Evolutionary conservation across 1,140 invertebrate species (phyloP), one percentile per base, ranked within the genome.

Genomic region (Periplaneta americana): DNA sequence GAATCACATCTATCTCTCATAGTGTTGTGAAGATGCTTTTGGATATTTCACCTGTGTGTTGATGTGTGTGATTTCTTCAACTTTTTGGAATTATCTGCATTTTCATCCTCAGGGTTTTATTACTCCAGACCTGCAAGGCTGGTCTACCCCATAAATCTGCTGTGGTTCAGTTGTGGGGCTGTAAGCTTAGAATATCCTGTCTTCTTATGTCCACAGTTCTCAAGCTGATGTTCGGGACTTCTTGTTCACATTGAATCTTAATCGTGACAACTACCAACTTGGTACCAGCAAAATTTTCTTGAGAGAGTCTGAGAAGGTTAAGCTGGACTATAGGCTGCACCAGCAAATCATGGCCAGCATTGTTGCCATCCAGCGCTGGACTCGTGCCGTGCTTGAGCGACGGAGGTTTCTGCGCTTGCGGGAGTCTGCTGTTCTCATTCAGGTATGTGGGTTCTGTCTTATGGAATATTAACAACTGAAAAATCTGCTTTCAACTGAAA

Each of bases 311-410:
- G 97, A 98, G 87, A 98, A 98, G 87, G 92, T 97, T 83, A 95
- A 96, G 87, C 87, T 99, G 66, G 97, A 99, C 86, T 96, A 96
- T 85, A 92, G 95, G 81, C 89, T 99, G 35, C 97, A 99, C 88
- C 94, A 97, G 86, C 96, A 97, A 85, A 98, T 99, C 82, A 96
- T 99, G 91, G 93, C 95, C 32, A 94, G 95, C 79, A 98, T 99
- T 84, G 93, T 98, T 66, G 94, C 93, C 1, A 95, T 99, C 83
- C 98, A 99, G 88, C 90, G 96, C 79, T 98, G 97, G 97, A 97
- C 97, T 87, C 91, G 97, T 74, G 93, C 95, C 0, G 92, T 94
- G 84, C 88, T 97, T 34, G 95, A 97, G 85, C 88, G 96, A 57
- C 88, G 93, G 81, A 91, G 93, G 82, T 98, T 96, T 89, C 88